These are phyloP conservation scores for Spialia ferax DNA, from an alignment of 2,888 invertebrate genomes.

Conservation along the genomic window DNA sequence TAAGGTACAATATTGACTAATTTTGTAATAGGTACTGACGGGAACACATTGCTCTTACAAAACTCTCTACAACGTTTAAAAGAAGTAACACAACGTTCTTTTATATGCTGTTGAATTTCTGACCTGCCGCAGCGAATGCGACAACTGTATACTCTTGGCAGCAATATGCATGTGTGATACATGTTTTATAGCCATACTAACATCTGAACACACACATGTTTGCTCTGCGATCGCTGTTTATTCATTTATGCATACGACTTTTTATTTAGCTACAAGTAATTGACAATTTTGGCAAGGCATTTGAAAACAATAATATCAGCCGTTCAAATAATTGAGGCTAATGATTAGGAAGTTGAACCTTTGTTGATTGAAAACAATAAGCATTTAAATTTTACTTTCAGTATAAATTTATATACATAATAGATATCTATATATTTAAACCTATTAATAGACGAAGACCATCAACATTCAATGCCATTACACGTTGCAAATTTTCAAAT, in stretches of 20 bases:
- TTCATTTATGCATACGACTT: slow-evolving; percentile 1
- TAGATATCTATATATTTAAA: neutral
- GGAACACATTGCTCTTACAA: too few relatives aligned
- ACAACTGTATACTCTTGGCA: neutral
- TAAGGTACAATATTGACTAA: too few relatives aligned
- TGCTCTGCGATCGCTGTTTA: neutral
- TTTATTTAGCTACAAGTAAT: slow-evolving; percentile 13
- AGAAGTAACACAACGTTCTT: neutral
- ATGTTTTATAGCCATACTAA: slow-evolving; percentile 26
- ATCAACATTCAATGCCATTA: slow-evolving; percentile 17
- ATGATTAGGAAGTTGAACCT: neutral
- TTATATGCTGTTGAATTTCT: slow-evolving; percentile 1
- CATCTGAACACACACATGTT: slow-evolving; percentile 28
- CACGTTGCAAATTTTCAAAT: slow-evolving; percentile 10
- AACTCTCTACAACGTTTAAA: too few relatives aligned
- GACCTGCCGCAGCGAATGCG: neutral
- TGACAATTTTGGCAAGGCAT: slow-evolving; percentile 8
- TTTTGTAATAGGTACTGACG: too few relatives aligned
- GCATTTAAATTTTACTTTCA: slow-evolving; percentile 3
- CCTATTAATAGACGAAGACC: slow-evolving; percentile 6
- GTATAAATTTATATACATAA: neutral
- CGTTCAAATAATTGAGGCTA: neutral
- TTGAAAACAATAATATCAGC: neutral
- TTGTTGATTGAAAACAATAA: neutral
- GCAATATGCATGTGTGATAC: slow-evolving; percentile 33